Evolutionary conservation across 2,797 vertebrate species (phyloP).

Genomic region (Poeciliopsis paucimaculata): DNA sequence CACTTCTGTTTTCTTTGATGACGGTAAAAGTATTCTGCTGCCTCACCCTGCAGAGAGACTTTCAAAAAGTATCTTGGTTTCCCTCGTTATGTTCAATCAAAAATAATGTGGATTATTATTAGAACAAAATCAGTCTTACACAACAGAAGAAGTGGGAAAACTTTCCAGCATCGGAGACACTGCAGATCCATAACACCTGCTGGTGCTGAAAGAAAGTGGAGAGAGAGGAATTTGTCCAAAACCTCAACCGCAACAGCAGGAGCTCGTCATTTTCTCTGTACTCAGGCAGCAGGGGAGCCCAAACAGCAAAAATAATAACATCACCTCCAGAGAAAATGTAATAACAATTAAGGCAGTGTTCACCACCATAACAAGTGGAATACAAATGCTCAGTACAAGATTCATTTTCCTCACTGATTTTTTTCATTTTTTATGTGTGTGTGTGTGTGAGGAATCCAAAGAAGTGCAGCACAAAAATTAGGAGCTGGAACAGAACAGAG

Average conservation of each 20-base stretch:
- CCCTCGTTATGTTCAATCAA: background rate
- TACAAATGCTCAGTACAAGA: constrained; percentile 44
- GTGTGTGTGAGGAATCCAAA: constrained; percentile 52
- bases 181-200: constrained; percentile 73
- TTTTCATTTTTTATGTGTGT: no score
- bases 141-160: constrained; percentile 60
- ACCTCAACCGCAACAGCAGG: constrained; percentile 33
- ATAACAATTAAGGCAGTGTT: constrained; percentile 49
- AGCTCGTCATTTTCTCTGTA: constrained; percentile 42
- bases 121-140: constrained; percentile 66
- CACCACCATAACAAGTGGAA: constrained; percentile 29
- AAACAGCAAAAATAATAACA: constrained; percentile 50
- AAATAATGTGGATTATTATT: constrained; percentile 27
- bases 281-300: constrained; percentile 35
- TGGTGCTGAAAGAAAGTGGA: constrained; percentile 55
- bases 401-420: background rate
- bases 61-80: constrained; percentile 4
- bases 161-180: constrained; percentile 54
- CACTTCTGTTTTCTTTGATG: constrained; percentile 7
- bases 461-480: constrained; percentile 40
- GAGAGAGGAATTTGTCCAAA: constrained; percentile 51
- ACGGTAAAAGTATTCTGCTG: background rate
- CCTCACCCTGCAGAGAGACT: background rate
- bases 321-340: constrained; percentile 44
- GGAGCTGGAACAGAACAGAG: constrained; percentile 52